phyloP scores from a whole-genome alignment of 1,140 invertebrate genomes.

The Agrypnia vestita region DNA sequence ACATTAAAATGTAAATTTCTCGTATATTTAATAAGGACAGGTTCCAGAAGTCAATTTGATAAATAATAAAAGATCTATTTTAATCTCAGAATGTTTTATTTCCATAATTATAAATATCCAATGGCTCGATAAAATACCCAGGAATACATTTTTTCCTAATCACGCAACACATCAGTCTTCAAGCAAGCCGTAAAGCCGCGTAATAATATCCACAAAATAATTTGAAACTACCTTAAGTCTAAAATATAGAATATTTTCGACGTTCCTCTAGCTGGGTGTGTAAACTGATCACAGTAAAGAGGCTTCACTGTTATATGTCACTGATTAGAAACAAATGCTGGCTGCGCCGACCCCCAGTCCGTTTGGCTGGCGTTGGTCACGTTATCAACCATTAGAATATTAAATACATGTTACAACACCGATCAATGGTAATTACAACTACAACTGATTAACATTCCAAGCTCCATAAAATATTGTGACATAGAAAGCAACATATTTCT shows the following conservation, averaged over 20 bases:
- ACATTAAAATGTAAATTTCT: too few relatives aligned
- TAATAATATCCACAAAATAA: slow-evolving; percentile 56
- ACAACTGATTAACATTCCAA: slow-evolving; percentile 62
- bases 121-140: slow-evolving; percentile 61
- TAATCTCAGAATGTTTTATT: slow-evolving; percentile 57
- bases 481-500: slow-evolving; percentile 61
- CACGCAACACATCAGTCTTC: slow-evolving; percentile 61
- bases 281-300: background rate
- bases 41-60: background rate
- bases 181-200: slow-evolving; percentile 57
- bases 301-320: slow-evolving; percentile 26
- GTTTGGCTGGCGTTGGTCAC: too few relatives aligned
- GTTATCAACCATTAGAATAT: slow-evolving; percentile 56
- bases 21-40: too few relatives aligned
- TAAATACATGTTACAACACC: slow-evolving; percentile 55
- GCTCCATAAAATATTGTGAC: slow-evolving; percentile 61
- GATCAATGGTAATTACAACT: slow-evolving; percentile 58
- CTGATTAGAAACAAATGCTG: slow-evolving; percentile 58
- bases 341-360: background rate
- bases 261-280: slow-evolving; percentile 6
- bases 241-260: slow-evolving; percentile 56
- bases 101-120: slow-evolving; percentile 61
- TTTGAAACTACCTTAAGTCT: slow-evolving; percentile 55
- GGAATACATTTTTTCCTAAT: slow-evolving; percentile 61
- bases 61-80: slow-evolving; percentile 25